Base-by-base conservation (phyloP, 1,140 invertebrate species). In the Zelostemma sp. region DNA sequence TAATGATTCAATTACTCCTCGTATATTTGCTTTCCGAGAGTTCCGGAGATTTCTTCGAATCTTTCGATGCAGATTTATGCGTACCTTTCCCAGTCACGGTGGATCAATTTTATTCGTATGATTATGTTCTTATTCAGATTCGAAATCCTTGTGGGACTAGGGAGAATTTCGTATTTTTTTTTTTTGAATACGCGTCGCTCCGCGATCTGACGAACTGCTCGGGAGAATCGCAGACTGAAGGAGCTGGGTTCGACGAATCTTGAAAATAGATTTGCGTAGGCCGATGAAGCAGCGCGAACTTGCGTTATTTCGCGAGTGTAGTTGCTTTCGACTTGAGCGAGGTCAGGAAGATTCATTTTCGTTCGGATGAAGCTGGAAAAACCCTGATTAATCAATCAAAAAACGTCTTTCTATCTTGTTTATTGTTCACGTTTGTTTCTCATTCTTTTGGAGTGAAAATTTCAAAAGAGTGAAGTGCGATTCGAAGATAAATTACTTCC, bases 181-280 rank as follows among this genome's bases (percentile, higher is more conserved):
- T n/a, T n/a, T n/a, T n/a, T n/a, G n/a, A n/a, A n/a, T n/a, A n/a
- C n/a, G n/a, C n/a, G n/a, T n/a, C n/a, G n/a, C n/a, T n/a, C n/a
- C n/a, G n/a, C n/a, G n/a, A n/a, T n/a, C n/a, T n/a, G n/a, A n/a
- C n/a, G n/a, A n/a, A n/a, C n/a, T n/a, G n/a, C n/a, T n/a, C n/a
- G n/a, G n/a, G n/a, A n/a, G n/a, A n/a, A n/a, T n/a, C n/a, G n/a
- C n/a, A n/a, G n/a, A n/a, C n/a, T n/a, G n/a, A n/a, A n/a, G 43
- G 45, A 67, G 50, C 55, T 60, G 50, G 45, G 28, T 45, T 16
- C 18, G 45, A 38, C 41, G 16, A 53, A 46, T 51, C 35, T 62
- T 70, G 48, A 47, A 58, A 75, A 79, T 76, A 77, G 72, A 75
- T 68, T 62, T 41, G 76, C 74, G 74, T 76, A 72, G 74, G 74